A percentile compares a stretch with the other conserved stretches of the same genome.
Evolutionary conservation across 35 echinoderm and acorn worm genomes (phyloP).

Genomic region (Holothuria glaberrima): DNA sequence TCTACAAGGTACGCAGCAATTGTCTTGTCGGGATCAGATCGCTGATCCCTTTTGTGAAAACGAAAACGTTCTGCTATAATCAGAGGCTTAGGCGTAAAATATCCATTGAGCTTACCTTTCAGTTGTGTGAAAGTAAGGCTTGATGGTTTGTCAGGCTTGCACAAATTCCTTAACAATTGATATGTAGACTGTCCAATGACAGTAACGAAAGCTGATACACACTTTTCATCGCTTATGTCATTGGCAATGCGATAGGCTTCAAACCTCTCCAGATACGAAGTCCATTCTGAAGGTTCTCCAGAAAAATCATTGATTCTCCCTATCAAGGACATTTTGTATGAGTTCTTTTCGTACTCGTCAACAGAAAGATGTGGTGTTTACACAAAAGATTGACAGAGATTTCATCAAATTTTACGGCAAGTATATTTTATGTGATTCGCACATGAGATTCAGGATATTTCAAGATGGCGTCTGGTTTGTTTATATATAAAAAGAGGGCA

Average conservation of each 20-base stretch:
- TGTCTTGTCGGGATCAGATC: slow-evolving; percentile 15
- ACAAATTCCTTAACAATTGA: background rate
- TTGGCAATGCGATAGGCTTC: slow-evolving; percentile 29
- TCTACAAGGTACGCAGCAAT: slow-evolving; percentile 42
- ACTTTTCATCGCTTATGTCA: slow-evolving; percentile 11
- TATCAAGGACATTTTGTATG: slow-evolving; percentile 5
- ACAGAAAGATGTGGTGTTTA: slow-evolving; percentile 16
- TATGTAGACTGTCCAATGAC: background rate
- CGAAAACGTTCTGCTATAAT: slow-evolving; percentile 42
- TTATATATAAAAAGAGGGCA: no score
- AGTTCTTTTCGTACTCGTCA: background rate
- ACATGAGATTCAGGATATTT: no score
- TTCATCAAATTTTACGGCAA: background rate
- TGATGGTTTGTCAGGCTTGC: background rate
- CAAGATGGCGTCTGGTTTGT: no score
- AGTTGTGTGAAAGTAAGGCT: background rate
- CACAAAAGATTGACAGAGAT: background rate
- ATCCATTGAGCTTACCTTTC: slow-evolving; percentile 1
- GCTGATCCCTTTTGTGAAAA: slow-evolving; percentile 49
- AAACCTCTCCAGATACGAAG: slow-evolving; percentile 29
- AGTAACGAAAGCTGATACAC: slow-evolving; percentile 26
- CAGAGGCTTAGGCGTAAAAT: slow-evolving; percentile 43
- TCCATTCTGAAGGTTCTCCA: slow-evolving; percentile 35
- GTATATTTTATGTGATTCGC: no score
- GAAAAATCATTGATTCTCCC: slow-evolving; percentile 46